phyloP scores from a whole-genome alignment of 2,888 invertebrate genomes.

The Zelleria hepariella region DNA sequence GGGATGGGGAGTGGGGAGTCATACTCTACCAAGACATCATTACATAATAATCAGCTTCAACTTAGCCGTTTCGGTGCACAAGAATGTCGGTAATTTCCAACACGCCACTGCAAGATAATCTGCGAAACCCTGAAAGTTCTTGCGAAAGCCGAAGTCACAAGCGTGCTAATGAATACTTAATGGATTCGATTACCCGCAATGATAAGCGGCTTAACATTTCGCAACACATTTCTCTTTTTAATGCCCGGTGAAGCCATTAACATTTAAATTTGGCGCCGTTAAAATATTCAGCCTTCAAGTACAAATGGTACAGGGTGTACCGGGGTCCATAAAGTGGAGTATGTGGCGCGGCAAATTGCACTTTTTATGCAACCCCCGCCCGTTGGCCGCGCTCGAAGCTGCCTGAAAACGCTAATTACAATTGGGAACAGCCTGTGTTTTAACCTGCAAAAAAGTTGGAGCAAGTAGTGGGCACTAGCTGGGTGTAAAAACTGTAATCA shows the following conservation, averaged over 20 bases:
- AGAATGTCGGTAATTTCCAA: neutral
- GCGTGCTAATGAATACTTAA: neutral
- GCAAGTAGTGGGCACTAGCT: no score
- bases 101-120: neutral
- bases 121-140: neutral
- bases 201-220: neutral
- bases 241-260: neutral
- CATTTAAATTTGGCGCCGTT: neutral
- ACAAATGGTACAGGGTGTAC: neutral
- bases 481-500: neutral
- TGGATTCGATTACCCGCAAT: neutral
- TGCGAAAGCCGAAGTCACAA: neutral
- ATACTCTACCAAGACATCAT: no score
- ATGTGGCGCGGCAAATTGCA: constrained; percentile 5
- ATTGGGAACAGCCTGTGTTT: neutral
- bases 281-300: constrained; percentile 1
- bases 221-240: neutral
- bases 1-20: no score
- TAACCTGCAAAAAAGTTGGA: neutral
- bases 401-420: neutral
- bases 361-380: constrained; percentile 2
- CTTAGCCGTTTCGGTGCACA: no score
- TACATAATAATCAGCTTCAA: no score
- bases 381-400: neutral
- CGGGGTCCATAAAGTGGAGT: constrained; percentile 1